Evolutionary conservation across 2,113 vertebrate genomes (phyloP).

Genomic region (Telmatochromis sp.): DNA sequence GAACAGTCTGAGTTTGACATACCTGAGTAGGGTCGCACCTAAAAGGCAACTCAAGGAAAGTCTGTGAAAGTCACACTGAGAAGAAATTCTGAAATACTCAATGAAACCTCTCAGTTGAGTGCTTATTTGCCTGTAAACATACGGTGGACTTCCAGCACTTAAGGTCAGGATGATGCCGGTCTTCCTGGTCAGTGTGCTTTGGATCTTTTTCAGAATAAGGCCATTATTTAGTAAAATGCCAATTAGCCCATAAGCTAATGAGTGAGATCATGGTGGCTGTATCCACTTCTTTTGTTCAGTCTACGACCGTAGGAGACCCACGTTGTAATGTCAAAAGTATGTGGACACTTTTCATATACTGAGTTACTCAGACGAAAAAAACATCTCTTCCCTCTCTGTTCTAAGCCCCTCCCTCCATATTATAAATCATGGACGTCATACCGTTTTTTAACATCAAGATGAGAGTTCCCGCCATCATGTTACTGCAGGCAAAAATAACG

Average conservation of each 20-base stretch:
- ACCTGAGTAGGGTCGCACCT: neutral
- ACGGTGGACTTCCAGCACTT: neutral
- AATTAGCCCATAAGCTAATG: neutral
- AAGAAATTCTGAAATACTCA: neutral
- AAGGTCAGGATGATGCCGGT: neutral
- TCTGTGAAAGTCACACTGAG: neutral
- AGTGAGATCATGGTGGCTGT: neutral
- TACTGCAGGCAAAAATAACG: neutral
- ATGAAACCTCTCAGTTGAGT: neutral
- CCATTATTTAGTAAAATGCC: neutral
- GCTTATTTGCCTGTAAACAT: neutral
- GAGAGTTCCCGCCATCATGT: neutral
- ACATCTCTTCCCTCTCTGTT: neutral
- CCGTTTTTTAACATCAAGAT: neutral
- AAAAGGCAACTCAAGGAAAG: neutral
- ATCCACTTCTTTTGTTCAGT: neutral
- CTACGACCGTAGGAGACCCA: neutral
- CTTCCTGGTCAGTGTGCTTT: neutral
- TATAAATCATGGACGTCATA: neutral
- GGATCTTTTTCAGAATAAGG: neutral
- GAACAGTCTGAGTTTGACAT: constrained; percentile 1
- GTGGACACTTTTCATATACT: neutral
- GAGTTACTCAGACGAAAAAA: neutral
- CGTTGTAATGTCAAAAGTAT: neutral
- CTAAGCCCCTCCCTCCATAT: neutral